Evolutionary conservation across 2,797 vertebrate species (phyloP).

Genomic region (Mareca strepera): DNA sequence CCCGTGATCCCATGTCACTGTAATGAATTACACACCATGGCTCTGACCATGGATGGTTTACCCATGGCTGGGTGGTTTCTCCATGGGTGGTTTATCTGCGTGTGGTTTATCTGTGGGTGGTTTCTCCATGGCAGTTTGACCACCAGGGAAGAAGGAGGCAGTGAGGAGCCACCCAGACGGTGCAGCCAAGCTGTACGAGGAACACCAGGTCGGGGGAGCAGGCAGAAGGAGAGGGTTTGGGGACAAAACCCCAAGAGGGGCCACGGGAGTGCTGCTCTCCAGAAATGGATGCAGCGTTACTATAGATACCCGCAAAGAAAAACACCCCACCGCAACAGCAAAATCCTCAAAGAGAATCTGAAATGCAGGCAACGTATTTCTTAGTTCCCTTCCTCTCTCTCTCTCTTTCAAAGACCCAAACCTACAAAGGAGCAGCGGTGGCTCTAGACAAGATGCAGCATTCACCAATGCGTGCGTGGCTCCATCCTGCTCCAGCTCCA

Average conservation of each 20-base stretch:
- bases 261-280: not conserved
- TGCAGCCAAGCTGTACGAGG: accelerated
- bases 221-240: not conserved
- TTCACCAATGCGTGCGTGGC: not conserved
- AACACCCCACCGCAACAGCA: not conserved
- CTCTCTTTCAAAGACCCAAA: not conserved
- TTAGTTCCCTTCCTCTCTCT: not conserved
- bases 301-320: conserved; percentile 31
- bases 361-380: not conserved
- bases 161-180: accelerated
- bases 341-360: conserved; percentile 30
- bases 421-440: conserved; percentile 19
- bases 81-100: not conserved
- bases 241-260: not conserved
- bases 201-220: accelerated
- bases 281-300: conserved; percentile 58
- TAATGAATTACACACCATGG: accelerated
- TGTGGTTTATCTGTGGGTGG: not conserved
- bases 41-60: not conserved
- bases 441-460: not conserved
- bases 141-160: not conserved
- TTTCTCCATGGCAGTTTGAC: accelerated
- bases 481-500: no score
- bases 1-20: not conserved
- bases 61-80: not conserved